A percentile compares a stretch with the other conserved stretches of the same genome.
Evolutionary conservation across 23 tunicate species (phyloP).

Genomic region (Styela clava): DNA sequence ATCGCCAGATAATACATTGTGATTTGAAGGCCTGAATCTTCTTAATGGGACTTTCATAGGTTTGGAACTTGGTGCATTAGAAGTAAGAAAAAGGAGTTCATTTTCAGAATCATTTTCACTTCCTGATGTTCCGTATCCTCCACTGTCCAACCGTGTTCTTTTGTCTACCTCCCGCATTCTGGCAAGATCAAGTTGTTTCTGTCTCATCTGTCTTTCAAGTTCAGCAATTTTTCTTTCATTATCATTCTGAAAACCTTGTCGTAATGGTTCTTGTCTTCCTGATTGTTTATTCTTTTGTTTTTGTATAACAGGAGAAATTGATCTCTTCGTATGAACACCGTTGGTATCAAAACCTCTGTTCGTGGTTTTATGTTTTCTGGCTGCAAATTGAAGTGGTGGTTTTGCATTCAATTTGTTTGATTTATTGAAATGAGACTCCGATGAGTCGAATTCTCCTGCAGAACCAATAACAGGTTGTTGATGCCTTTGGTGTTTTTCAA

Average conservation of each 20-base stretch:
- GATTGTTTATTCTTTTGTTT: not conserved
- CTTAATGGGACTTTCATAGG: slow-evolving; percentile 7
- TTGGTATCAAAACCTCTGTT: not conserved
- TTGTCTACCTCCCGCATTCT: slow-evolving; percentile 5
- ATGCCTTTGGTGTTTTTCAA: slow-evolving; percentile 4
- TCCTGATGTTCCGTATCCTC: not conserved
- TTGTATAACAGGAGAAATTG: not conserved
- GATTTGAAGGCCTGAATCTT: not conserved
- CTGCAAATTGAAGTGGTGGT: not conserved
- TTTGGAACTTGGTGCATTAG: not conserved
- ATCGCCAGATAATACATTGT: not conserved
- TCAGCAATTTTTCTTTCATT: slow-evolving; percentile 10
- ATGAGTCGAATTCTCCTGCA: no score
- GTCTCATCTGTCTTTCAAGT: slow-evolving; percentile 6
- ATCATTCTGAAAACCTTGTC: slow-evolving; percentile 5
- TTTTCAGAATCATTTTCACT: slow-evolving; percentile 10
- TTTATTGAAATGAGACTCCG: not conserved
- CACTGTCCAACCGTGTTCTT: not conserved
- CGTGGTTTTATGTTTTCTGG: not conserved
- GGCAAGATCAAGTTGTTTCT: slow-evolving; percentile 2
- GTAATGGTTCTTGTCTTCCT: slow-evolving; percentile 1
- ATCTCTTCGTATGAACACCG: not conserved
- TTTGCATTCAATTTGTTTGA: not conserved
- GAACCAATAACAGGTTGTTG: no score
- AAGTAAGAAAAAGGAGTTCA: not conserved